Evolutionary conservation across 2,797 vertebrate species (phyloP).

Genomic region (Lagothrix lagotricha): DNA sequence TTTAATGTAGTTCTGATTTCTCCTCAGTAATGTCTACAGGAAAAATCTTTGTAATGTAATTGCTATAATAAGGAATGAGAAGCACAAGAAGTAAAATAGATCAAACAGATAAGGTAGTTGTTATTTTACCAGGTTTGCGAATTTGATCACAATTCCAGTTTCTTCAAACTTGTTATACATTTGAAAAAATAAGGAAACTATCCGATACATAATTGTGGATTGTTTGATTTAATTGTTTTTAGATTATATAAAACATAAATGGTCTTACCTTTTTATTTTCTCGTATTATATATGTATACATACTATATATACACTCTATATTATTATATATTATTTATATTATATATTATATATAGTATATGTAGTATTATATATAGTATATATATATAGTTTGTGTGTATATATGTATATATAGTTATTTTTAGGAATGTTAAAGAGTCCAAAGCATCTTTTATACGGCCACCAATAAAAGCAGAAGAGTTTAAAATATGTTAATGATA

Average conservation of each 20-base stretch:
- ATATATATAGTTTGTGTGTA: background rate
- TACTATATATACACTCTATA: too few species aligned
- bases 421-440: background rate
- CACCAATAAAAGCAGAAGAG: background rate
- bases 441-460: background rate
- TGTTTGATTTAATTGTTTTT: background rate
- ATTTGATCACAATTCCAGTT: conserved; percentile 15
- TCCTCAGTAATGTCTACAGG: background rate
- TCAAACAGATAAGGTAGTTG: background rate
- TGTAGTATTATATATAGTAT: too few species aligned
- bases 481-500: background rate
- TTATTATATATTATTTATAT: too few species aligned
- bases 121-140: conserved; percentile 4
- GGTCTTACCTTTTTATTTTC: background rate
- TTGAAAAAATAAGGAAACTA: background rate
- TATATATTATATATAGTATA: background rate
- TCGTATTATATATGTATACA: background rate
- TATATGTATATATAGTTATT: background rate
- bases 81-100: conserved; percentile 43
- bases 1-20: background rate
- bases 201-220: background rate
- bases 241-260: background rate
- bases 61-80: conserved; percentile 24
- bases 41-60: conserved; percentile 34
- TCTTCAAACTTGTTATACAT: background rate